Conservation (phyloP, 2,888 invertebrate species). For the Leucoma salicis region DNA sequence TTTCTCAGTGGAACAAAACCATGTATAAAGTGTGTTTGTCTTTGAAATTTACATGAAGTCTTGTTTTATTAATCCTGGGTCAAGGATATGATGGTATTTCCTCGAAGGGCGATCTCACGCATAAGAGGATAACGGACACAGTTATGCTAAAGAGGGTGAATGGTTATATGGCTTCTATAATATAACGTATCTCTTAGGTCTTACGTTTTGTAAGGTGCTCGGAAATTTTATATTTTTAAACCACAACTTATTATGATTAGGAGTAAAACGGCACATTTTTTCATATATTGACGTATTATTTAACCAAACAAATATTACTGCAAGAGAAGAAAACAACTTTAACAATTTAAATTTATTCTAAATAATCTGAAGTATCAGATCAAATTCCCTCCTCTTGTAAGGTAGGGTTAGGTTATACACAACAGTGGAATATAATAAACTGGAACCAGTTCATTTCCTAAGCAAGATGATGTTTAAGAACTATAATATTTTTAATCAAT, state of each 20-base stretch:
- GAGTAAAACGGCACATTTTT: no score
- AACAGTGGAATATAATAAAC: no score
- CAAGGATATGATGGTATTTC: conserved; percentile 28
- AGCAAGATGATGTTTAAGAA: no score
- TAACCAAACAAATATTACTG: no score
- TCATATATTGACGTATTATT: no score
- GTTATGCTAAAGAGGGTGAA: conserved; percentile 36
- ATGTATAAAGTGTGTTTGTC: conserved; percentile 9
- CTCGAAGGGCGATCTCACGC: conserved; percentile 21
- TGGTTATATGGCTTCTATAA: conserved; percentile 28
- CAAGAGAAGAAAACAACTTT: no score
- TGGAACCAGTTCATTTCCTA: no score
- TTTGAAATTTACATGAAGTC: conserved; percentile 15
- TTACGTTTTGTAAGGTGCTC: conserved; percentile 14
- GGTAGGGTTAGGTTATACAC: no score
- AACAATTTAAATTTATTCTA: no score
- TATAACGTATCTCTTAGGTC: conserved; percentile 18
- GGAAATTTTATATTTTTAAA: conserved; percentile 13
- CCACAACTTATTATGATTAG: conserved; percentile 6
- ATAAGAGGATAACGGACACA: conserved; percentile 27
- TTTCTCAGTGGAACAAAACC: background rate
- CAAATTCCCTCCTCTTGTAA: no score
- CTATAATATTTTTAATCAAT: no score
- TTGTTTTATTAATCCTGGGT: conserved; percentile 32
- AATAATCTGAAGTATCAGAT: no score